Percentiles rank a stretch among this genome's conserved stretches.
Evolutionary conservation across 2,888 invertebrate genomes (phyloP).

Genomic region (Sicus ferrugineus): DNA sequence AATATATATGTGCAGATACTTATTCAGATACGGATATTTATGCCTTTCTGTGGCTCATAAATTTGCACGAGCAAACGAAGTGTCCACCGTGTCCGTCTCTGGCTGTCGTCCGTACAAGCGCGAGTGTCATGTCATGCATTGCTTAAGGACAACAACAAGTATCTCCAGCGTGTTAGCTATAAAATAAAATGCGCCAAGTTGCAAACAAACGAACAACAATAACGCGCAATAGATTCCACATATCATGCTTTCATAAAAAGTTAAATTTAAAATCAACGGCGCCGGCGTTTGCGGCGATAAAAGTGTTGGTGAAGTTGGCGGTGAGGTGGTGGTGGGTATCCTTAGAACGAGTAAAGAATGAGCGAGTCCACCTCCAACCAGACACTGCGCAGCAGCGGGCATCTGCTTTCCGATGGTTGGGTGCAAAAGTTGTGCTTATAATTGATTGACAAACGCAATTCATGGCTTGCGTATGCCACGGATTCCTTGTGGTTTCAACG

Average conservation of each 20-base stretch:
- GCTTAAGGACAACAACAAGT: constrained; percentile 21
- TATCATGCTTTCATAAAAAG: constrained; percentile 15
- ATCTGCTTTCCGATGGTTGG: constrained; percentile 6
- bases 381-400: neutral
- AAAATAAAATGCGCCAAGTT: constrained; percentile 20
- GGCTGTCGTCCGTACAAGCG: neutral
- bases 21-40: neutral
- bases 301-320: neutral
- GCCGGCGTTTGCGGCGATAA: neutral
- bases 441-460: constrained; percentile 29
- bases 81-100: neutral
- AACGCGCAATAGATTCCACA: neutral
- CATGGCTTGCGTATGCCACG: neutral
- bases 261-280: constrained; percentile 1
- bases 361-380: neutral
- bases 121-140: constrained; percentile 16
- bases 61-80: constrained; percentile 7
- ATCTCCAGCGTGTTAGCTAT: constrained; percentile 15
- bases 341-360: neutral
- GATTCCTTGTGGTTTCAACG: constrained; percentile 3
- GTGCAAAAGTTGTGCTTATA: constrained; percentile 13
- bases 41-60: constrained; percentile 8
- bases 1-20: neutral
- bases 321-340: neutral
- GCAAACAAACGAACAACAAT: constrained; percentile 1